These are phyloP conservation scores for Heliconius aoede DNA, from an alignment of 2,888 invertebrate genomes.

Conservation along the genomic window DNA sequence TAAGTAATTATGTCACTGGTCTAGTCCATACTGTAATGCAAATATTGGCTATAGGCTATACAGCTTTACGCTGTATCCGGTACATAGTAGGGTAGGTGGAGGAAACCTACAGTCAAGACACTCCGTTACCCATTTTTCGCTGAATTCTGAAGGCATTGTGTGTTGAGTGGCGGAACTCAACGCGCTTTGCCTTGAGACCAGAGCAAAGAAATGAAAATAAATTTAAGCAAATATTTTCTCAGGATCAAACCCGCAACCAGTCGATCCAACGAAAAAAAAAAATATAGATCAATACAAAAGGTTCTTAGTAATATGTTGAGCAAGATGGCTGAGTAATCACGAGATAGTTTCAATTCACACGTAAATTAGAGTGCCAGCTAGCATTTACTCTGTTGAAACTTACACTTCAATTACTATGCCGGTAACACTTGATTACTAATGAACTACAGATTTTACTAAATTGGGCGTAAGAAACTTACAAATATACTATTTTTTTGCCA, in stretches of 20 bases:
- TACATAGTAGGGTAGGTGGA: no score
- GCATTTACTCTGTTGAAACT: conserved; percentile 45
- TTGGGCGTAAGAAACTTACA: not conserved
- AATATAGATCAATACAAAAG: conserved; percentile 14
- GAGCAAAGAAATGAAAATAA: no score
- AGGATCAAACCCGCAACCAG: no score
- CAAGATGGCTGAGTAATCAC: conserved; percentile 39
- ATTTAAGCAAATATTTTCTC: no score
- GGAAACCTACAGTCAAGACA: no score
- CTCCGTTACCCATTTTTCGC: no score
- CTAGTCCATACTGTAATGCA: no score
- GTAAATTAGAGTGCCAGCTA: conserved; percentile 44
- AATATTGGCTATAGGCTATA: not conserved
- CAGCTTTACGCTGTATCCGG: no score
- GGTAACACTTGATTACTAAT: conserved; percentile 28
- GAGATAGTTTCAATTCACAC: conserved; percentile 46
- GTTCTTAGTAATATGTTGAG: conserved; percentile 18
- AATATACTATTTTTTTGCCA: not conserved
- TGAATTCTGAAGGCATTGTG: no score
- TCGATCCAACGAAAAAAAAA: not conserved
- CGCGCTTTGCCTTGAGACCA: no score
- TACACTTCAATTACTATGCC: conserved; percentile 39
- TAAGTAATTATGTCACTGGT: no score
- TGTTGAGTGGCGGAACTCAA: no score
- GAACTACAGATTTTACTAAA: conserved; percentile 4